Evolutionary conservation across 2,888 invertebrate genomes (phyloP), one percentile per base, ranked within the genome.

Genomic region (Endotricha flammealis): DNA sequence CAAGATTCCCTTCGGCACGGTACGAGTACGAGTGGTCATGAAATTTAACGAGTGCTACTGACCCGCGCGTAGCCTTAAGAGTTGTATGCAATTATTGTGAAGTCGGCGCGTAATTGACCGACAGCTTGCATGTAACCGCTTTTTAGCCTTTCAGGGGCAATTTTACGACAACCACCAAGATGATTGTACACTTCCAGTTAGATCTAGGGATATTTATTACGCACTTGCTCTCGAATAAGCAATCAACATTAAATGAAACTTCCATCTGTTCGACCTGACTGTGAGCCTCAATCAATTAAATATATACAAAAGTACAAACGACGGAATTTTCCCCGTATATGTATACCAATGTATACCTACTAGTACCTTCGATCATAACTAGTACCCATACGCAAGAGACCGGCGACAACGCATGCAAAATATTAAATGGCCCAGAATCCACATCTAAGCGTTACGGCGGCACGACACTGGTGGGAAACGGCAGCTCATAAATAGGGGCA

Each of bases 41-140:
- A 77, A 75, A 65, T 68, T 78, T 80, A 69, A 80, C 64, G 75
- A 71, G 50, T 57, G 65, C 73, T 70, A 70, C 73, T 72, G 70
- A 75, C 71, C 66, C 59, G 51, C 59, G 56, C 64, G 65, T 68
- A 62, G 64, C 67, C 64, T 64, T 68, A 69, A 64, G 61, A 67
- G 61, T 62, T 66, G 63, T 66, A 55, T 58, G 64, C 75, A 73
- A 74, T 76, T 71, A 77, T 63, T 63, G 64, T 67, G 57, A 66
- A 73, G 67, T 66, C 62, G 66, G 68, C 58, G 60, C 55, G 57
- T 52, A 62, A 33, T 6, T 12, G 3, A 14, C 3, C 27, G 27
- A 12, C 2, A 13, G 28, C 14, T 2, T 45, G 48, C 48, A 51
- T 57, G 61, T 51, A 54, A 50, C 55, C 62, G 57, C 64, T 64